phyloP scores from a whole-genome alignment of 2,113 vertebrate species.

The Syngnathoides biaculeatus region DNA sequence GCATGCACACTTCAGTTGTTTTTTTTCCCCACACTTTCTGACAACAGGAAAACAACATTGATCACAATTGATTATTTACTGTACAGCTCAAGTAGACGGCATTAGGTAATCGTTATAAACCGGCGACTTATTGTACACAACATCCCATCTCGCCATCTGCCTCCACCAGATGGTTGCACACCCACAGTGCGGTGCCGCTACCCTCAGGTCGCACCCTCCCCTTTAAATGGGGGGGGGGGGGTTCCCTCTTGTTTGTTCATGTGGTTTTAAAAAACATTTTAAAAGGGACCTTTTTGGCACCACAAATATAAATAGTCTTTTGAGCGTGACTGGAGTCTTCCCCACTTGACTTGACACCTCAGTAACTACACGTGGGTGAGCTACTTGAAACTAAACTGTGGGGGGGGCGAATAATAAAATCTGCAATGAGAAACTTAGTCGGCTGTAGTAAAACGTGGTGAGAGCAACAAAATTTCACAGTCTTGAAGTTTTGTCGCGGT shows the following conservation, averaged over 20 bases:
- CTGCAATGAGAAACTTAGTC: no score
- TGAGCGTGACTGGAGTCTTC: not conserved
- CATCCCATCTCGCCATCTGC: conserved; percentile 6
- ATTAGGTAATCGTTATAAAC: conserved; percentile 2
- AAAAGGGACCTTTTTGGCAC: not conserved
- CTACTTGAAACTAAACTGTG: no score
- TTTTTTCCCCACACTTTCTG: no score
- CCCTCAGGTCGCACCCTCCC: not conserved
- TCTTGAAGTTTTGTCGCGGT: not conserved
- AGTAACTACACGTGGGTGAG: no score
- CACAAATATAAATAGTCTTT: not conserved
- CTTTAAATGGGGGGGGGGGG: not conserved
- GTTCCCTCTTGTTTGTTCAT: not conserved
- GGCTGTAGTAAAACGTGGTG: no score
- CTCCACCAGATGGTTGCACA: conserved; percentile 8
- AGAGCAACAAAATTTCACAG: no score
- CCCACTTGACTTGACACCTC: not conserved
- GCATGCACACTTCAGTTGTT: not conserved
- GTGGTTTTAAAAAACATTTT: not conserved
- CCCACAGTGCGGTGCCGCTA: not conserved
- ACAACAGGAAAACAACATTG: not conserved
- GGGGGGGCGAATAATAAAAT: no score
- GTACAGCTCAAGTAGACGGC: not conserved
- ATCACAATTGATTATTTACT: conserved; percentile 5
- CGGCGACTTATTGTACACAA: conserved; percentile 5